These are phyloP conservation scores for Rhorus exstirpatorius DNA, from an alignment of 2,888 invertebrate genomes.

Conservation along the genomic window DNA sequence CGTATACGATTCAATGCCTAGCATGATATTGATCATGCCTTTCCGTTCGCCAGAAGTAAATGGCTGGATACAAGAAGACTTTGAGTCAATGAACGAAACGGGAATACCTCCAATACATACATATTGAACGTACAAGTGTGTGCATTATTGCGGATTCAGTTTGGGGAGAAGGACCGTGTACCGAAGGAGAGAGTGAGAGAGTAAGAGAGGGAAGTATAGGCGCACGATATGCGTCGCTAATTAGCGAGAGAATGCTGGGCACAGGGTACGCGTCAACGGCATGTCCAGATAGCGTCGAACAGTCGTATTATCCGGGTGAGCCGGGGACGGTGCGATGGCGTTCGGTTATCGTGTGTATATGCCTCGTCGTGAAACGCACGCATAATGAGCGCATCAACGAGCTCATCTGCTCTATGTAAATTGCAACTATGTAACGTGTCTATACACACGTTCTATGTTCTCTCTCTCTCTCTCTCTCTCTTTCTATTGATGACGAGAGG, in stretches of 20 bases:
- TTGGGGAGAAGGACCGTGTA: too few relatives aligned
- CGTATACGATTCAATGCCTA: background rate
- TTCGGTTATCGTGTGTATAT: conserved; percentile 62
- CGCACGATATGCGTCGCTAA: conserved; percentile 63
- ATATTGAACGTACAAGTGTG: background rate
- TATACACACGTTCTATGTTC: conserved; percentile 17
- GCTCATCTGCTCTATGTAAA: conserved; percentile 67
- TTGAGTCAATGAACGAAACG: conserved; percentile 33
- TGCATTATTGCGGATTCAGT: conserved; percentile 19
- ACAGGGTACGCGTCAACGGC: conserved; percentile 67
- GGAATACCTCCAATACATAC: background rate
- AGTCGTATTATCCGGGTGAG: conserved; percentile 70
- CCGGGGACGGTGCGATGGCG: conserved; percentile 59
- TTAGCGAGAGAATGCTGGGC: conserved; percentile 39
- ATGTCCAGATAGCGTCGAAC: conserved; percentile 77
- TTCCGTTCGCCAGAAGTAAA: background rate
- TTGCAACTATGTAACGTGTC: conserved; percentile 57
- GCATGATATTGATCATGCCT: background rate
- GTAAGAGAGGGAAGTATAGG: background rate
- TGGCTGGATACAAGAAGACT: conserved; percentile 1
- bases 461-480: conserved; percentile 16
- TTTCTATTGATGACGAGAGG: conserved; percentile 40
- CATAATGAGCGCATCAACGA: conserved; percentile 70
- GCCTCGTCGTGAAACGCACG: conserved; percentile 64
- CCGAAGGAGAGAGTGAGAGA: conserved; percentile 8